Percentiles rank a stretch among this genome's conserved stretches.
phyloP scores from a whole-genome alignment of 1,140 invertebrate species.

The Hormaphis cornu region DNA sequence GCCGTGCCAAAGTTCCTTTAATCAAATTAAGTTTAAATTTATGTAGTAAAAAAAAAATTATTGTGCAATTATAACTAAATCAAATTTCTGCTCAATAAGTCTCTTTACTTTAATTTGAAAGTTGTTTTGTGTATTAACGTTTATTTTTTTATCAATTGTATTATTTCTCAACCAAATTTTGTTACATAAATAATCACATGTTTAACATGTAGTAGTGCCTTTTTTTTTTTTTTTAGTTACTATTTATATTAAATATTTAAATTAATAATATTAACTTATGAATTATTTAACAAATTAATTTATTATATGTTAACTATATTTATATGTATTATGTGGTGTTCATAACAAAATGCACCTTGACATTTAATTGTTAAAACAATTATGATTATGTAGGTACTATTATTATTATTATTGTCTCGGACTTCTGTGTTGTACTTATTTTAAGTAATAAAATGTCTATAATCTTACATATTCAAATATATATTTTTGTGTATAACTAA shows the following conservation, averaged over 20 bases:
- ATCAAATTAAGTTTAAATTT: conserved; percentile 22
- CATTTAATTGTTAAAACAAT: conserved; percentile 3
- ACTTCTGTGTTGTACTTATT: conserved; percentile 27
- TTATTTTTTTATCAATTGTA: conserved; percentile 1
- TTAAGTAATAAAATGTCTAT: conserved; percentile 26
- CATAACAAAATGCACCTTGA: background rate
- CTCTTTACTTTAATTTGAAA: background rate
- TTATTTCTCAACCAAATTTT: conserved; percentile 15
- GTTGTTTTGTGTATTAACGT: background rate
- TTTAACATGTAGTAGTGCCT: conserved; percentile 28
- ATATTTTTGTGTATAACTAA: conserved; percentile 24
- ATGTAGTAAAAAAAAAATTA: background rate
- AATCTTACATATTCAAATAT: conserved; percentile 19
- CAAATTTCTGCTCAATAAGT: conserved; percentile 18
- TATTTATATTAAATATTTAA: conserved; percentile 23
- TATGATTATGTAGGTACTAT: conserved; percentile 14
- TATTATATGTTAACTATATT: conserved; percentile 29
- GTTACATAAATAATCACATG: conserved; percentile 20
- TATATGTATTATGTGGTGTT: conserved; percentile 27
- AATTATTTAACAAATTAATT: conserved; percentile 22
- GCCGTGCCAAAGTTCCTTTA: conserved; percentile 30
- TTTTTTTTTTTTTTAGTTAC: conserved; percentile 29
- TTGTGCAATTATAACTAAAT: conserved; percentile 25
- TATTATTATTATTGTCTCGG: background rate
- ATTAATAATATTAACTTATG: conserved; percentile 28